Conservation (phyloP, 53 echinoderm and acorn worm species). For the Astropecten irregularis region DNA sequence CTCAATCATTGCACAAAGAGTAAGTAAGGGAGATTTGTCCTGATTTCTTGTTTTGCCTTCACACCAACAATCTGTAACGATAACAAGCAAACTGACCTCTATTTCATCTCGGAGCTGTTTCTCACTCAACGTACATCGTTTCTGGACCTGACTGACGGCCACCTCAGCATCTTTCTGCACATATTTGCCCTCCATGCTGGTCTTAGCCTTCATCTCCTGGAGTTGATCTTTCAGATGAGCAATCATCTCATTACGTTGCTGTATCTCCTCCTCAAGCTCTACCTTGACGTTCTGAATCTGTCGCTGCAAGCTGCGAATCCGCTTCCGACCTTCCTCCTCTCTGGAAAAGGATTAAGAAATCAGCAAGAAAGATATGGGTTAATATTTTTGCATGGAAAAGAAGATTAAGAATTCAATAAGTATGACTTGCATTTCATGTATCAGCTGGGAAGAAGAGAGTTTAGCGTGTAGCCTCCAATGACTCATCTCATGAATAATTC, state of each 20-base stretch:
- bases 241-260: constrained; percentile 97
- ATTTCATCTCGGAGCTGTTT: constrained; percentile 92
- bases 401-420: too few relatives aligned
- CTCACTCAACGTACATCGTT: constrained; percentile 87
- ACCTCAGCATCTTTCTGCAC: constrained; percentile 98
- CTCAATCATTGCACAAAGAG: too few relatives aligned
- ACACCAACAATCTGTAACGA: too few relatives aligned
- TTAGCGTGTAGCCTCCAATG: too few relatives aligned
- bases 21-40: too few relatives aligned
- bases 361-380: too few relatives aligned
- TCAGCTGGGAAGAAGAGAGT: too few relatives aligned
- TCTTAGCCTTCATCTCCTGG: constrained; percentile 99
- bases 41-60: too few relatives aligned
- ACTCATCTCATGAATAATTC: too few relatives aligned
- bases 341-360: constrained; percentile 30
- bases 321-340: constrained; percentile 94
- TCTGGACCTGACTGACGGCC: constrained; percentile 90
- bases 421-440: too few relatives aligned
- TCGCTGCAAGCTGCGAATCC: constrained; percentile 85
- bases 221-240: constrained; percentile 97
- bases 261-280: constrained; percentile 86
- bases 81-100: too few relatives aligned
- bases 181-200: constrained; percentile 98
- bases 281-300: constrained; percentile 84
- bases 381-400: too few relatives aligned